These are phyloP conservation scores for Dilophus febrilis DNA, from an alignment of 2,888 invertebrate genomes.

Conservation along the genomic window DNA sequence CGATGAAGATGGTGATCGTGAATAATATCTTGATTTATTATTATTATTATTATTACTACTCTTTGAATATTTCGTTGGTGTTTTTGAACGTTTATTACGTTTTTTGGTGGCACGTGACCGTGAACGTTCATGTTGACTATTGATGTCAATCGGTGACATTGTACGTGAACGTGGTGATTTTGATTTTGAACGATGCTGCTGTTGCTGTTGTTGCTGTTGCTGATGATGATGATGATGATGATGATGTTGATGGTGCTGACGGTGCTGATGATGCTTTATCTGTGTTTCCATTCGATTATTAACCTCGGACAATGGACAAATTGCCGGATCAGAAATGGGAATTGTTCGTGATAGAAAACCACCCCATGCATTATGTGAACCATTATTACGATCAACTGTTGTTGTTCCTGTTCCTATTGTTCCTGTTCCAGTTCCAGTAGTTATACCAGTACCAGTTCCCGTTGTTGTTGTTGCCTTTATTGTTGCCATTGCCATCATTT, in stretches of 20 bases:
- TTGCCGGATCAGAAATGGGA: too few species aligned
- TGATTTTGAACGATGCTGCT: conserved; percentile 21
- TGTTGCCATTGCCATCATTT: too few species aligned
- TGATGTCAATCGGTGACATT: conserved; percentile 19
- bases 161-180: conserved; percentile 23
- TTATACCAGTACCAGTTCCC: too few species aligned
- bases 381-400: conserved; percentile 38
- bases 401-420: too few species aligned
- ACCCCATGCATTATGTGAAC: conserved; percentile 48
- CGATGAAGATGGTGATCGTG: conserved; percentile 23
- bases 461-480: conserved; percentile 27
- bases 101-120: conserved; percentile 14
- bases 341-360: conserved; percentile 41
- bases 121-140: too few species aligned
- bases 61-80: conserved; percentile 1
- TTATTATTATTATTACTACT: too few species aligned
- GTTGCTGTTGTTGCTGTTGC: conserved; percentile 11
- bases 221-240: neutral
- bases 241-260: conserved; percentile 5
- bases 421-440: too few species aligned
- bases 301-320: conserved; percentile 1
- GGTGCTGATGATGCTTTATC: neutral
- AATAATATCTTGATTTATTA: conserved; percentile 25
- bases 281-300: conserved; percentile 17
- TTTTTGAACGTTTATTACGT: conserved; percentile 12